Evolutionary conservation across 2,113 vertebrate species (phyloP).

Genomic region (Brachypodius melanocephalos): DNA sequence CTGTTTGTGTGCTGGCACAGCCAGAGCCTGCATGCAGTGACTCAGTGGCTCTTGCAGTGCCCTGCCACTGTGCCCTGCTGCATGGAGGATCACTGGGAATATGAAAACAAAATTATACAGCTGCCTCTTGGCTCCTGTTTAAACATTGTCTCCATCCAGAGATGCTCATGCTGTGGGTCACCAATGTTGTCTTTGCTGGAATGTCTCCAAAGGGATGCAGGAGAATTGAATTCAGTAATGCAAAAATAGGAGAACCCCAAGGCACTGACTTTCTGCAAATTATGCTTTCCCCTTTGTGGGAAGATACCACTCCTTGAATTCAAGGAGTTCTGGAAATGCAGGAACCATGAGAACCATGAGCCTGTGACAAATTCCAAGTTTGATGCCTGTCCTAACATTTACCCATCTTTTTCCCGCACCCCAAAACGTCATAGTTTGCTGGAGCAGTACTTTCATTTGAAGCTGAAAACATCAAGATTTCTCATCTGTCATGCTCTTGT

Average conservation of each 20-base stretch:
- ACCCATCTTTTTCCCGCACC: rapidly evolving
- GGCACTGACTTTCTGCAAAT: not conserved
- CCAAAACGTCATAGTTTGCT: not conserved
- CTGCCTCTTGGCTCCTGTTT: not conserved
- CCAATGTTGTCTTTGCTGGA: not conserved
- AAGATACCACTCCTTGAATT: not conserved
- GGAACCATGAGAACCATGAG: not conserved
- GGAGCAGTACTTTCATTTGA: not conserved
- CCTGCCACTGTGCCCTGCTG: not conserved
- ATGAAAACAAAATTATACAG: not conserved
- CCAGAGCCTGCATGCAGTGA: not conserved
- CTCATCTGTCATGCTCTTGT: not conserved
- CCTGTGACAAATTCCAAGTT: not conserved
- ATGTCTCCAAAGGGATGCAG: not conserved
- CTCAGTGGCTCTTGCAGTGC: not conserved
- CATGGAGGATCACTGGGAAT: not conserved
- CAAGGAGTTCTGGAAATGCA: not conserved
- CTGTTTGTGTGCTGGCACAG: not conserved
- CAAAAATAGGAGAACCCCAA: not conserved
- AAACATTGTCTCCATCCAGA: not conserved
- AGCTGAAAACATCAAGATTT: not conserved
- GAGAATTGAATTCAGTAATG: not conserved
- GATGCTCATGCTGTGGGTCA: not conserved
- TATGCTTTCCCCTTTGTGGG: not conserved
- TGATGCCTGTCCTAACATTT: not conserved